Evolutionary conservation across 1,140 invertebrate species (phyloP).

Genomic region (Pemphigus obesinymphae): DNA sequence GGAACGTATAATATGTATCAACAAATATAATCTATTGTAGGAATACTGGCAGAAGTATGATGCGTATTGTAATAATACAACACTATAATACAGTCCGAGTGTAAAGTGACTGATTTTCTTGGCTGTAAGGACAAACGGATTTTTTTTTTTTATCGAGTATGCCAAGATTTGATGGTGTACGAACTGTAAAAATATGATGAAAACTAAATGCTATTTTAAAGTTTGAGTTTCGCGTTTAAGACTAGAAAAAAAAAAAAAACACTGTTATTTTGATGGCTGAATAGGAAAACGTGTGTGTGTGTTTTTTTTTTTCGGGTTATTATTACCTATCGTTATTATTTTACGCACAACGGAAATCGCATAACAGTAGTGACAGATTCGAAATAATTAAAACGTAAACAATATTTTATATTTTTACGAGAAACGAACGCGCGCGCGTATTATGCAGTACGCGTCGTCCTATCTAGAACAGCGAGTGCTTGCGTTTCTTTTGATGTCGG

Average conservation of each 20-base stretch:
- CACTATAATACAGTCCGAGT: not conserved
- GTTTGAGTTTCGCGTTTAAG: not conserved
- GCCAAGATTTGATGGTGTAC: not conserved
- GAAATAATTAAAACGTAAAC: constrained; percentile 1
- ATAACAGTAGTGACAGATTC: not conserved
- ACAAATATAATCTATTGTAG: no score
- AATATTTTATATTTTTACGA: constrained; percentile 15
- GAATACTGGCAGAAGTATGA: no score
- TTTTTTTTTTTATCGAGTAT: not conserved
- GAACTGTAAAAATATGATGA: not conserved
- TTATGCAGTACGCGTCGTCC: no score
- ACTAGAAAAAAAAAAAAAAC: not conserved
- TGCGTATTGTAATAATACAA: not conserved
- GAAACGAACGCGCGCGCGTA: no score
- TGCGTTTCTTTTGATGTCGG: constrained; percentile 8
- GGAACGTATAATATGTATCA: no score
- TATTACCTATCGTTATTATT: no score
- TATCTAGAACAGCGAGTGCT: no score
- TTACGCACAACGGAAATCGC: not conserved
- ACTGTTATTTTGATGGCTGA: no score
- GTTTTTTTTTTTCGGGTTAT: not conserved
- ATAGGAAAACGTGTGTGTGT: no score
- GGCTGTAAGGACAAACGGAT: not conserved
- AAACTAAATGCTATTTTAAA: constrained; percentile 9
- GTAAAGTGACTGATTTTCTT: not conserved